phyloP scores from a whole-genome alignment of 2,113 vertebrate genomes.

The Xiphorhynchus elegans region DNA sequence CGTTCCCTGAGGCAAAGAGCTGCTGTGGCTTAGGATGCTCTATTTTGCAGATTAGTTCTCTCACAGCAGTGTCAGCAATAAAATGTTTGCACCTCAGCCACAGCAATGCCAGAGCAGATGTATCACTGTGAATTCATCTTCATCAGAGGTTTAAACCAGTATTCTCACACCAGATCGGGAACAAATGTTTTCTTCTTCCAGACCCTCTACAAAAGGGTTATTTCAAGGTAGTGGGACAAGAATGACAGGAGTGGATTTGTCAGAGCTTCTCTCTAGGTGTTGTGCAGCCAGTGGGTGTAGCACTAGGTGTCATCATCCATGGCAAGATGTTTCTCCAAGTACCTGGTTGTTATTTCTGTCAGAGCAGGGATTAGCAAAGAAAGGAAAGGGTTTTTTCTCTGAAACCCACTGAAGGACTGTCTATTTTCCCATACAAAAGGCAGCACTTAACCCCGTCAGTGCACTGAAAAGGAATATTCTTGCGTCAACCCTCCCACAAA shows the following conservation, averaged over 20 bases:
- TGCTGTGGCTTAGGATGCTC: conserved; percentile 23
- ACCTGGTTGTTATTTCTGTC: background rate
- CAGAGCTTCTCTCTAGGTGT: background rate
- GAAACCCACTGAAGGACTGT: background rate
- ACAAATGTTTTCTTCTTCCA: background rate
- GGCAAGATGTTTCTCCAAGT: background rate
- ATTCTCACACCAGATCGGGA: accelerated
- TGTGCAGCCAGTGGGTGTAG: background rate
- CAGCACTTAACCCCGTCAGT: background rate
- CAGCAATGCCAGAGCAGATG: background rate
- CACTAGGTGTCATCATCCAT: background rate
- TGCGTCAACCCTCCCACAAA: background rate
- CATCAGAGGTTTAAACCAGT: background rate
- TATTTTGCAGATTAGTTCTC: conserved; percentile 27
- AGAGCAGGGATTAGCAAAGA: background rate
- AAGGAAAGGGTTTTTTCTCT: background rate
- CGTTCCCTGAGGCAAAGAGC: background rate
- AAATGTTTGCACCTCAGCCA: conserved; percentile 2
- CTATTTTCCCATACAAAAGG: background rate
- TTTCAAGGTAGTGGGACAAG: background rate
- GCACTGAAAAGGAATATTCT: background rate
- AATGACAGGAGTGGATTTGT: background rate
- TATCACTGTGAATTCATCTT: background rate
- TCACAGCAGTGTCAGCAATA: conserved; percentile 18
- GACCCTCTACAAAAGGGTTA: background rate